A percentile compares a stretch with the other conserved stretches of the same genome.
Evolutionary conservation across 2,888 invertebrate genomes (phyloP).

Genomic region (Lithosia quadra): DNA sequence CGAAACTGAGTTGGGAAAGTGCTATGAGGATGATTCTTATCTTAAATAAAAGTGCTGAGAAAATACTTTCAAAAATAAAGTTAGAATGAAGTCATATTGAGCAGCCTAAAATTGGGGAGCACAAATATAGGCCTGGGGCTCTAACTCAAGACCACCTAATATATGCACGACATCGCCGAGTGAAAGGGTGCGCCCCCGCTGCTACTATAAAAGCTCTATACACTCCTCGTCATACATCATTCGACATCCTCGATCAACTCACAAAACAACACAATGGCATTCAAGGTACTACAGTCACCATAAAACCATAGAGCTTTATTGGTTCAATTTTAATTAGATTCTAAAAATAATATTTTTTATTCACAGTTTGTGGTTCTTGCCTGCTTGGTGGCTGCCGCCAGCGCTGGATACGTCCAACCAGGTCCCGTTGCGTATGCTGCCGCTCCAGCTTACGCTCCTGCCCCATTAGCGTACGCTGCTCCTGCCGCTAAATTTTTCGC

Average conservation of each 20-base stretch:
- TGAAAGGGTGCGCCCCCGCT: slow-evolving; percentile 83
- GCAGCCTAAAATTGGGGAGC: slow-evolving; percentile 52
- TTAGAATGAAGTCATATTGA: slow-evolving; percentile 18
- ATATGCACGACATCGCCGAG: slow-evolving; percentile 49
- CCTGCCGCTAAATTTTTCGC: slow-evolving; percentile 39
- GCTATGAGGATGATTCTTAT: no score
- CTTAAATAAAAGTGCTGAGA: no score
- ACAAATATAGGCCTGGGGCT: slow-evolving; percentile 68
- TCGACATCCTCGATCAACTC: slow-evolving; percentile 73
- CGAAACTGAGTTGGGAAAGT: no score
- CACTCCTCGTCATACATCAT: slow-evolving; percentile 75
- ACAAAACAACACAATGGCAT: slow-evolving; percentile 77
- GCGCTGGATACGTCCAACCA: slow-evolving; percentile 71
- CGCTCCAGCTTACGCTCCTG: slow-evolving; percentile 44
- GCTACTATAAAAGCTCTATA: slow-evolving; percentile 77
- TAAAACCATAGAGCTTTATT: background rate
- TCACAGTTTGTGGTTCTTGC: slow-evolving; percentile 75
- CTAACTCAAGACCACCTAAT: slow-evolving; percentile 69
- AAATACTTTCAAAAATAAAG: slow-evolving; percentile 55
- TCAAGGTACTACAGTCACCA: slow-evolving; percentile 66
- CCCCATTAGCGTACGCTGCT: slow-evolving; percentile 57
- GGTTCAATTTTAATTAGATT: background rate
- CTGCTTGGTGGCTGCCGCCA: slow-evolving; percentile 74
- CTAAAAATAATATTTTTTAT: slow-evolving; percentile 36
- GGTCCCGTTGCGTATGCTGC: slow-evolving; percentile 62